Evolutionary conservation across 2,888 invertebrate species (phyloP).

Genomic region (Allolobophora icterica): DNA sequence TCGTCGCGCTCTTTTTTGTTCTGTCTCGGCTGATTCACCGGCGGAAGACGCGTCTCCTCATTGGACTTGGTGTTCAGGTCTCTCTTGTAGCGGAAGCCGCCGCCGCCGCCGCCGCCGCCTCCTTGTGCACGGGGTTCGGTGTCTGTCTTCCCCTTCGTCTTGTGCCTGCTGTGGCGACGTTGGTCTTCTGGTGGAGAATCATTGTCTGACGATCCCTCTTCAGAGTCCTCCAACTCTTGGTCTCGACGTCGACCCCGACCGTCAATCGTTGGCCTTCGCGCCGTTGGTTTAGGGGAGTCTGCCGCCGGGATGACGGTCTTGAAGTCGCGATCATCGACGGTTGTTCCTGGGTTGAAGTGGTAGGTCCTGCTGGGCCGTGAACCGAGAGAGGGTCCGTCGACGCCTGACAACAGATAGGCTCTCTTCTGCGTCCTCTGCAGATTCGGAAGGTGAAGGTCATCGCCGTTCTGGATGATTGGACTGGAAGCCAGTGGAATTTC

Average conservation of each 20-base stretch:
- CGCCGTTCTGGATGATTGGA: not conserved
- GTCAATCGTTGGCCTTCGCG: not conserved
- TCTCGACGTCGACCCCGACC: not conserved
- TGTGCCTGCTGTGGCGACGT: not conserved
- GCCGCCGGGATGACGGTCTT: slow-evolving; percentile 6
- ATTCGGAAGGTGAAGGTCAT: not conserved
- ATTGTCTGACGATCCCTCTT: not conserved
- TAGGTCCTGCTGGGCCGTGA: slow-evolving; percentile 26
- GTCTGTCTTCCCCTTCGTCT: not conserved
- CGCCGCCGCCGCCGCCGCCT: not conserved
- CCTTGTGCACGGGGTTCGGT: not conserved
- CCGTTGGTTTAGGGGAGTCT: not conserved
- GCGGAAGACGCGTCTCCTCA: not conserved
- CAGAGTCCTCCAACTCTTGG: not conserved
- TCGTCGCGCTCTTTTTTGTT: not conserved
- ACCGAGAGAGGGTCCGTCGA: not conserved
- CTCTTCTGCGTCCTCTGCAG: not conserved
- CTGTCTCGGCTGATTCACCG: not conserved
- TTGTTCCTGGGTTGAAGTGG: slow-evolving; percentile 17
- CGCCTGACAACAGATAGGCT: not conserved
- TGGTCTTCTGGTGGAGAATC: not conserved
- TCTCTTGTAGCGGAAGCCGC: slow-evolving; percentile 8
- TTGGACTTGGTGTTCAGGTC: not conserved
- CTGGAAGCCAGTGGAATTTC: not conserved
- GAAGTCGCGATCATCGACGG: not conserved